A percentile compares a stretch with the other conserved stretches of the same genome.
phyloP scores from a whole-genome alignment of 2,797 vertebrate species.

The Rousettus madagascariensis region DNA sequence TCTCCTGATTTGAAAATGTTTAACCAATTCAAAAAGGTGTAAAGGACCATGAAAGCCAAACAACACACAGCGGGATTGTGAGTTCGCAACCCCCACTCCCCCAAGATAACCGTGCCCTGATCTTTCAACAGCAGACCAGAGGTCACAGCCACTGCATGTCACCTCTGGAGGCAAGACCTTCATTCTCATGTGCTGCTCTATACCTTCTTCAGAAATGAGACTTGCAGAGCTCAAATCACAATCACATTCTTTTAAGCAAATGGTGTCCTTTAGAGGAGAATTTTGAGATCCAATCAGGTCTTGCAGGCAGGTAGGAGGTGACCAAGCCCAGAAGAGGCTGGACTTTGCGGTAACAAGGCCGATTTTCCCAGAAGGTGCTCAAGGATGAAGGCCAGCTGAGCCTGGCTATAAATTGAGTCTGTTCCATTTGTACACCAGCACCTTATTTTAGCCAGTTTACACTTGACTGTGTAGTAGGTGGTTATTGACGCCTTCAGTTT shows the following conservation, averaged over 20 bases:
- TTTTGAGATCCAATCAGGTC: not conserved
- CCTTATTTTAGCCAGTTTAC: not conserved
- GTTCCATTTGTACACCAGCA: not conserved
- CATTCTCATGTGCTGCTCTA: not conserved
- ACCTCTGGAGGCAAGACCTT: not conserved
- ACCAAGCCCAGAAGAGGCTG: not conserved
- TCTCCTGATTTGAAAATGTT: not conserved
- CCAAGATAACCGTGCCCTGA: fast-evolving
- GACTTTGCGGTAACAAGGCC: not conserved
- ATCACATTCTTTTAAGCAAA: not conserved
- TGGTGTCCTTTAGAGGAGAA: not conserved
- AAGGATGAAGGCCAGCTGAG: not conserved
- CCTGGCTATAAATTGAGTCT: not conserved
- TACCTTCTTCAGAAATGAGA: not conserved
- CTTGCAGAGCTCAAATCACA: not conserved
- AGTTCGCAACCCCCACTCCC: no score
- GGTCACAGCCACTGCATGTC: not conserved
- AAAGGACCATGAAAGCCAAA: not conserved
- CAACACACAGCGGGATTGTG: not conserved
- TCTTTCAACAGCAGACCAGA: not conserved
- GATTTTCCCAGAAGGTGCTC: not conserved
- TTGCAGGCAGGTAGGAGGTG: not conserved
- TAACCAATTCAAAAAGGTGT: not conserved
- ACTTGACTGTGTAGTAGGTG: not conserved
- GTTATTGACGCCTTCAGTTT: not conserved